Percentiles rank a stretch among this genome's conserved stretches.
Evolutionary conservation across 2,113 vertebrate species (phyloP).

Genomic region (Oryzias celebensis): DNA sequence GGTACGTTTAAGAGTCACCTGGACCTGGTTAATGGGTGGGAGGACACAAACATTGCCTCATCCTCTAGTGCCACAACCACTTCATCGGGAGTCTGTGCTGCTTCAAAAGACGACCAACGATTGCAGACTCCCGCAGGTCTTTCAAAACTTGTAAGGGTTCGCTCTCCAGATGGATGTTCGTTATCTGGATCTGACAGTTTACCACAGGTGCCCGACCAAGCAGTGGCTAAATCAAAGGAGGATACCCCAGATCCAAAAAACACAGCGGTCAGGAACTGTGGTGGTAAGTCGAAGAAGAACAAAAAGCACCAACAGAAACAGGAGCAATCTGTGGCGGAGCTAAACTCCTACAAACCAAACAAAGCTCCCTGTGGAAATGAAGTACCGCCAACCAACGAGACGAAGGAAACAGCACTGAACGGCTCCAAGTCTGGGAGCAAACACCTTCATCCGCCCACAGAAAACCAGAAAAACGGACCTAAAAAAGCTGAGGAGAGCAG

Average conservation of each 20-base stretch:
- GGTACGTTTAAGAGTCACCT: slow-evolving; percentile 85
- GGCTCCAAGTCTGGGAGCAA: slow-evolving; percentile 63
- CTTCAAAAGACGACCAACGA: slow-evolving; percentile 82
- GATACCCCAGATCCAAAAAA: slow-evolving; percentile 66
- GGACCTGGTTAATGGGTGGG: slow-evolving; percentile 79
- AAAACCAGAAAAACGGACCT: slow-evolving; percentile 60
- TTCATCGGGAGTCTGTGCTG: slow-evolving; percentile 34
- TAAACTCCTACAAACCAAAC: slow-evolving; percentile 68
- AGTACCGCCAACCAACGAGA: slow-evolving; percentile 72
- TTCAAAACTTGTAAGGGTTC: slow-evolving; percentile 91
- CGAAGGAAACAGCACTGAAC: slow-evolving; percentile 47
- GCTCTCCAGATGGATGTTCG: slow-evolving; percentile 83
- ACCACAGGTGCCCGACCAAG: slow-evolving; percentile 58
- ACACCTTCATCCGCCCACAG: slow-evolving; percentile 57
- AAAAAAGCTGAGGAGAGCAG: slow-evolving; percentile 70
- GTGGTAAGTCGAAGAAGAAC: slow-evolving; percentile 83
- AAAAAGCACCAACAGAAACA: slow-evolving; percentile 83
- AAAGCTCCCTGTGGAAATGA: slow-evolving; percentile 71
- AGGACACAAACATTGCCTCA: slow-evolving; percentile 60
- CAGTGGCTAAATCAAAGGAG: slow-evolving; percentile 74
- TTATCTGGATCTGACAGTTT: slow-evolving; percentile 58
- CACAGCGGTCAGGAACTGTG: slow-evolving; percentile 44
- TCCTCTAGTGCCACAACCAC: slow-evolving; percentile 40
- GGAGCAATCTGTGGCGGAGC: slow-evolving; percentile 69
- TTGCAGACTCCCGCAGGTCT: slow-evolving; percentile 87